Evolutionary conservation across 2,888 invertebrate genomes (phyloP).

Genomic region (Periphyllus acericola): DNA sequence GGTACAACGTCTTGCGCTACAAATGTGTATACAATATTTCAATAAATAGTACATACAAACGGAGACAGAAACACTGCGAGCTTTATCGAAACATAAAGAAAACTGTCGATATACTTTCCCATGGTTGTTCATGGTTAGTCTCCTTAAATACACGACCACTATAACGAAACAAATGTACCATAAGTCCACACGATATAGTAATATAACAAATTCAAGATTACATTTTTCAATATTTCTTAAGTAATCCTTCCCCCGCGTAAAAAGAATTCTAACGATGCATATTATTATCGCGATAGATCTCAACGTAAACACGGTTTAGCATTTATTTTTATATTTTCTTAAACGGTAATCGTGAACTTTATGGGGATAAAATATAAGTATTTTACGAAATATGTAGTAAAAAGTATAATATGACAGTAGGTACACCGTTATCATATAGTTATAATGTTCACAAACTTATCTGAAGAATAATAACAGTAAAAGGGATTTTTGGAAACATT

Average conservation of each 20-base stretch:
- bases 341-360: background rate
- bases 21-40: too few relatives aligned
- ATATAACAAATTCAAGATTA: background rate
- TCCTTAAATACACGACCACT: background rate
- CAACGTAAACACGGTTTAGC: background rate
- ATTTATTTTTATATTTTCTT: background rate
- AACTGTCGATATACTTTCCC: background rate
- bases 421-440: background rate
- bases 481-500: background rate
- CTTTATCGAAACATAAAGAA: background rate
- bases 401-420: background rate
- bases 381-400: background rate
- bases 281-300: slow-evolving; percentile 23
- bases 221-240: background rate
- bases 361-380: background rate
- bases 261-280: slow-evolving; percentile 22
- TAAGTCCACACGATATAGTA: background rate
- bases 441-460: slow-evolving; percentile 2
- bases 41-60: too few relatives aligned
- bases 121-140: too few relatives aligned
- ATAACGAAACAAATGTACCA: background rate
- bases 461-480: background rate
- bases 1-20: too few relatives aligned
- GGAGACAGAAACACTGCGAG: too few relatives aligned
- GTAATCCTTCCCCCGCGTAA: slow-evolving; percentile 8